These are phyloP conservation scores for Aspidiotus destructor DNA, from an alignment of 2,888 invertebrate species.

Conservation along the genomic window DNA sequence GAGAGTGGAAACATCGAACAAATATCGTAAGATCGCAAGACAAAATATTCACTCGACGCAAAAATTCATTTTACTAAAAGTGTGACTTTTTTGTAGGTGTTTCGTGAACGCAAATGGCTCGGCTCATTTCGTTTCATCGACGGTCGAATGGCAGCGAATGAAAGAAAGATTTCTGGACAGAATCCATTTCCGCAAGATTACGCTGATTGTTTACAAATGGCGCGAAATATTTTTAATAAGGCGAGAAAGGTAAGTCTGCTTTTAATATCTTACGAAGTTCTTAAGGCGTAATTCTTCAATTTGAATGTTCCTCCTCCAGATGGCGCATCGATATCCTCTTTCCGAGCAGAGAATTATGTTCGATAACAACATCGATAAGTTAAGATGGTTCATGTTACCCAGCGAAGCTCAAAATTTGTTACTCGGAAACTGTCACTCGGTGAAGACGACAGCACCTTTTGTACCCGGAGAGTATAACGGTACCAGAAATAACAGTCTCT, in stretches of 20 bases:
- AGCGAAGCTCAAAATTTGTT: slow-evolving; percentile 72
- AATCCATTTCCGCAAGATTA: slow-evolving; percentile 64
- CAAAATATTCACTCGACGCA: background rate
- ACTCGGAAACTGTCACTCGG: slow-evolving; percentile 62
- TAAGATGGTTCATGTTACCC: slow-evolving; percentile 83
- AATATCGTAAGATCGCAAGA: slow-evolving; percentile 47
- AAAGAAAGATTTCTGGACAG: slow-evolving; percentile 60
- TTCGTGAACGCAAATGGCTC: slow-evolving; percentile 73
- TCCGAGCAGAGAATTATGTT: slow-evolving; percentile 66
- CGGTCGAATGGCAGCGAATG: slow-evolving; percentile 64
- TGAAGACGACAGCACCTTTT: slow-evolving; percentile 66
- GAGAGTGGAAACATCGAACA: slow-evolving; percentile 78
- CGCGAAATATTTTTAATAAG: slow-evolving; percentile 64
- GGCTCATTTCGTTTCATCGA: slow-evolving; percentile 63
- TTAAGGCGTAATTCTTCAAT: background rate
- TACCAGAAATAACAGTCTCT: slow-evolving; percentile 33
- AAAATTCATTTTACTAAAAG: background rate
- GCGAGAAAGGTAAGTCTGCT: slow-evolving; percentile 52
- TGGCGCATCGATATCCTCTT: slow-evolving; percentile 61
- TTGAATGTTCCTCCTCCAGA: slow-evolving; percentile 39
- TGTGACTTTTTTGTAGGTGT: slow-evolving; percentile 43
- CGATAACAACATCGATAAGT: slow-evolving; percentile 54
- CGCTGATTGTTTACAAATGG: slow-evolving; percentile 67
- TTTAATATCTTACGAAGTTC: background rate
- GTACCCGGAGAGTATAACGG: slow-evolving; percentile 54